Base-by-base conservation (phyloP, 1,140 invertebrate genomes). In the Heliconius congener region DNA sequence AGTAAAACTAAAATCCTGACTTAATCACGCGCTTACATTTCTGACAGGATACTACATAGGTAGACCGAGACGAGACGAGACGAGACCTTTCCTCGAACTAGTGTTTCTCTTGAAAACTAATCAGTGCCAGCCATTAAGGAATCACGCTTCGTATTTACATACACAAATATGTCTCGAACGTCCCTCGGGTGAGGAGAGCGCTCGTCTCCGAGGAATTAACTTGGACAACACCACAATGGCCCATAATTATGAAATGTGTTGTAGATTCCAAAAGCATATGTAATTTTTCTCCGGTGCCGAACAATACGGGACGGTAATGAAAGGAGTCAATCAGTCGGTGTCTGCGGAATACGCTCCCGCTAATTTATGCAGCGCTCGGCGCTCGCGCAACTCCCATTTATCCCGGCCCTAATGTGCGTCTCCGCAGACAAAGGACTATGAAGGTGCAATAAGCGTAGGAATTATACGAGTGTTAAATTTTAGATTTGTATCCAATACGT, bases 221-320 rank as follows among this genome's bases (percentile, higher is more conserved):
- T 84, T 86, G 84, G 87, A 93, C 92, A 90, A 88, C 87, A 83
- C 87, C 88, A 94, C 93, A 94, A 94, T 94, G 92, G 90, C 90
- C 93, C 91, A 94, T 94, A 93, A 94, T 94, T 94, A 93, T 94
- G 93, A 94, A 93, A 93, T 94, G 93, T 94, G 93, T 93, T 90
- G 91, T 91, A 19, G 88, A 93, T 93, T 92, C 86, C 83, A 82
- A 87, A 87, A 88, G 89, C 86, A 88, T 87, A 80, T 85, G 91
- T 82, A 90, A 94, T 93, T 93, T 93, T 93, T 93, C 92, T 92
- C 82, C 83, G 81, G 82, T 74, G 79, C 78, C 88, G 91, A 92
- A 94, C 93, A 94, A 94, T 93, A 86, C 84, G 84, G 77, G 85
- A 80, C 88, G 75, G 89, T 94, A 94, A 94, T 94, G 93, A 93